Evolutionary conservation across 2,113 vertebrate species (phyloP).

Genomic region (Cyprinodon tularosa): DNA sequence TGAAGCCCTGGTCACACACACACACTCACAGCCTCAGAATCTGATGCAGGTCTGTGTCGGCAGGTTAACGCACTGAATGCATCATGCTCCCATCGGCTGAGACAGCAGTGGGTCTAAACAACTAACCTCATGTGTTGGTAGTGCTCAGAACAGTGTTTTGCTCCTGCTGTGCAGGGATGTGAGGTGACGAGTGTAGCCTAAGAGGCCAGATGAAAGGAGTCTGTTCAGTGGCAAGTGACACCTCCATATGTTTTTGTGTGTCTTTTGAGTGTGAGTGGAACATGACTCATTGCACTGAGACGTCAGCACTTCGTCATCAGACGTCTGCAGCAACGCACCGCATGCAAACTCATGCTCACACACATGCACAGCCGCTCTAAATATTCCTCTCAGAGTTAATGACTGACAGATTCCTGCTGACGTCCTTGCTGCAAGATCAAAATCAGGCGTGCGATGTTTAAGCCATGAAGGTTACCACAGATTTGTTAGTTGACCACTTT

Average conservation of each 20-base stretch:
- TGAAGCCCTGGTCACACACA: constrained; percentile 4
- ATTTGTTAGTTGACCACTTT: constrained; percentile 35
- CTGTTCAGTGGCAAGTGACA: constrained; percentile 41
- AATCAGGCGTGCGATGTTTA: constrained; percentile 45
- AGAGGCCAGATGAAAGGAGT: constrained; percentile 26
- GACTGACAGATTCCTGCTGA: constrained; percentile 35
- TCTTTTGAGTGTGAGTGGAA: constrained; percentile 34
- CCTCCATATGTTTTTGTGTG: constrained; percentile 19
- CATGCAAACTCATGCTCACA: constrained; percentile 12
- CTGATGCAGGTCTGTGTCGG: constrained; percentile 16
- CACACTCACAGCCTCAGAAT: neutral
- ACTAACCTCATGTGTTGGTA: constrained; percentile 9
- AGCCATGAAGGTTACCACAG: constrained; percentile 40
- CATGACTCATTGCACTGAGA: constrained; percentile 70
- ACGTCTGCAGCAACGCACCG: constrained; percentile 45
- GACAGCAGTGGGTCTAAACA: constrained; percentile 9
- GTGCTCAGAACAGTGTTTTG: neutral
- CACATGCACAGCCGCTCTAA: constrained; percentile 22
- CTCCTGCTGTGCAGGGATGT: constrained; percentile 24
- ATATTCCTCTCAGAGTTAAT: constrained; percentile 48
- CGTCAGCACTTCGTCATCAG: constrained; percentile 74
- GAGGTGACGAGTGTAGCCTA: constrained; percentile 28
- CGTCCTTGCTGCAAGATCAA: constrained; percentile 30
- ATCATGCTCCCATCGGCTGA: constrained; percentile 21
- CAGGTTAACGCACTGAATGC: constrained; percentile 14